phyloP scores from a whole-genome alignment of 2,797 vertebrate species.

The Varecia variegata region DNA sequence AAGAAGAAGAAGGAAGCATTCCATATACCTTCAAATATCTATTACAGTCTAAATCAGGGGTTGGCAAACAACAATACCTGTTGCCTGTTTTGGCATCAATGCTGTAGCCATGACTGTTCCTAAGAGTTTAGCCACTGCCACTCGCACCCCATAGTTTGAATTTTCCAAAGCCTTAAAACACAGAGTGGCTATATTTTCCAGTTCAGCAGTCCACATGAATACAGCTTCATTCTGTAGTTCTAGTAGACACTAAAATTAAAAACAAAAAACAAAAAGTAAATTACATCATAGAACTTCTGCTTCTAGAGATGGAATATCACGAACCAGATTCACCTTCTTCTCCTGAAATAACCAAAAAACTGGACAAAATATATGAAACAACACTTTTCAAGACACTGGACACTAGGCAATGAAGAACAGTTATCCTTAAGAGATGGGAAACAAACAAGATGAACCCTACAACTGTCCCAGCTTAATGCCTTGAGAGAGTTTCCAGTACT shows the following conservation, averaged over 20 bases:
- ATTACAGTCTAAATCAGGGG: neutral
- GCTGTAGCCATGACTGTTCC: constrained; percentile 98
- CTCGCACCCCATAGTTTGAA: constrained; percentile 97
- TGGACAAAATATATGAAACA: neutral
- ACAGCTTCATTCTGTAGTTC: constrained; percentile 99
- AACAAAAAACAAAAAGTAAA: neutral
- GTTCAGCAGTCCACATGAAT: constrained; percentile 99
- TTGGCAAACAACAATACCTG: constrained; percentile 85
- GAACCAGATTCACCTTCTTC: neutral
- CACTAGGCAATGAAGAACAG: neutral
- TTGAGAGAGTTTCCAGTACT: neutral
- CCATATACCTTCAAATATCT: neutral
- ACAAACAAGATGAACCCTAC: neutral
- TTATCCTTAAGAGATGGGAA: neutral
- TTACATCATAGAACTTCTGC: neutral
- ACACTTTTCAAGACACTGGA: neutral
- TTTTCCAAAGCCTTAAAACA: constrained; percentile 98
- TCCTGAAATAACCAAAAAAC: neutral
- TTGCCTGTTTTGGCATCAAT: constrained; percentile 97
- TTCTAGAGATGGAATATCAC: neutral
- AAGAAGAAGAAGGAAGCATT: neutral
- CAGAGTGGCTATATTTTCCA: constrained; percentile 96
- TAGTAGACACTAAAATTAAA: constrained; percentile 90
- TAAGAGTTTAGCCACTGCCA: constrained; percentile 95
- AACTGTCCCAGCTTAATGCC: neutral